phyloP scores from a whole-genome alignment of 37 sponge, comb jelly and placozoan genomes.

The Spongilla lacustris region DNA sequence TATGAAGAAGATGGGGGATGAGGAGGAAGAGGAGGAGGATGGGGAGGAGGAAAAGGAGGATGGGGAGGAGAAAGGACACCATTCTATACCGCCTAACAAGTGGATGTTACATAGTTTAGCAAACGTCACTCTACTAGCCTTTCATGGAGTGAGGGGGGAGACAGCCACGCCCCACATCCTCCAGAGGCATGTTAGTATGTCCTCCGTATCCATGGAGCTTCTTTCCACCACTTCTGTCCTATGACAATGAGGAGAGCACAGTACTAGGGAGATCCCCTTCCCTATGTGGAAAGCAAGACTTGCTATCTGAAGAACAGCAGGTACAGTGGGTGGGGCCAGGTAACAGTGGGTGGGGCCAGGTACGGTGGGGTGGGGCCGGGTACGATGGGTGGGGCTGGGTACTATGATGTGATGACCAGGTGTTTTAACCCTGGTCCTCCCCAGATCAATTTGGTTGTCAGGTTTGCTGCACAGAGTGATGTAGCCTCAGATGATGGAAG shows the following conservation, averaged over 20 bases:
- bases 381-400: no score
- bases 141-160: conserved; percentile 55
- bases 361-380: no score
- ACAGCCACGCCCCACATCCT: background rate
- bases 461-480: conserved; percentile 2
- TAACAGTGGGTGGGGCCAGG: no score
- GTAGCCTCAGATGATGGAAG: background rate
- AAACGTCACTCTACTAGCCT: background rate
- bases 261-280: conserved; percentile 59
- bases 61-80: background rate
- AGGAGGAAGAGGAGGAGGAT: conserved; percentile 4
- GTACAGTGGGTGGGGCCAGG: conserved; percentile 18
- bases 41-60: background rate
- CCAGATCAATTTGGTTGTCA: conserved; percentile 21
- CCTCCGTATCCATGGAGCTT: conserved; percentile 39
- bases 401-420: no score
- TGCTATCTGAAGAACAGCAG: conserved; percentile 73
- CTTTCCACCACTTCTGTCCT: conserved; percentile 81
- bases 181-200: background rate
- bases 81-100: background rate
- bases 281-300: conserved; percentile 29
- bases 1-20: conserved; percentile 16
- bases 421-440: background rate
- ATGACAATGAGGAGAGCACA: conserved; percentile 54
- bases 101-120: no score